These are phyloP conservation scores for Harpalus rubripes DNA, from an alignment of 2,888 invertebrate genomes.

Conservation along the genomic window DNA sequence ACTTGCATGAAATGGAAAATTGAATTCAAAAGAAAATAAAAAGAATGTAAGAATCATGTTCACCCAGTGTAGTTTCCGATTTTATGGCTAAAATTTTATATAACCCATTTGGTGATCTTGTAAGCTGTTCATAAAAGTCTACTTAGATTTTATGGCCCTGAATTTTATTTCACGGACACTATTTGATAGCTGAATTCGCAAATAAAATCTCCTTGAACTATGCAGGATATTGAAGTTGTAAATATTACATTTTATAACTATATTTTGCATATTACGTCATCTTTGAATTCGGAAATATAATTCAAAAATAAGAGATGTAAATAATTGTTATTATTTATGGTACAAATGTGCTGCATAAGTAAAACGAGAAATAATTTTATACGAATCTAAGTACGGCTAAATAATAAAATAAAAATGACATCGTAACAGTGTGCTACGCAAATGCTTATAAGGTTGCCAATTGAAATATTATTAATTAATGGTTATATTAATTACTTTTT, in stretches of 20 bases:
- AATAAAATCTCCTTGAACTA: slow-evolving; percentile 5
- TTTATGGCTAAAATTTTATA: slow-evolving; percentile 26
- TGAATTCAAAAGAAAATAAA: not conserved
- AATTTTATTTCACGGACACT: slow-evolving; percentile 8
- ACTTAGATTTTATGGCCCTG: slow-evolving; percentile 2
- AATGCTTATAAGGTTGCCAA: too few species aligned
- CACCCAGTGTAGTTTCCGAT: slow-evolving; percentile 2
- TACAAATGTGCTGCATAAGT: too few species aligned
- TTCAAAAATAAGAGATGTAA: too few species aligned
- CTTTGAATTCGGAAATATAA: not conserved
- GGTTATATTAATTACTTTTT: too few species aligned
- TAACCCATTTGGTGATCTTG: slow-evolving; percentile 6
- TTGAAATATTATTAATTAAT: too few species aligned
- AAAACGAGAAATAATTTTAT: too few species aligned
- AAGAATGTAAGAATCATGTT: not conserved
- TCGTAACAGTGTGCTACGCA: too few species aligned
- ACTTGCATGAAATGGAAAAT: not conserved
- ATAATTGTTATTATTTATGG: too few species aligned
- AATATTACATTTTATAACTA: not conserved
- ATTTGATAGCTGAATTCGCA: slow-evolving; percentile 1
- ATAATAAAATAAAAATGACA: too few species aligned
- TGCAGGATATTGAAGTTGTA: not conserved
- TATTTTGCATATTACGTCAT: not conserved
- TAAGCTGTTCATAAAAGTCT: slow-evolving; percentile 15
- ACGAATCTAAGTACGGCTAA: too few species aligned